A percentile compares a stretch with the other conserved stretches of the same genome.
phyloP scores from a whole-genome alignment of 2,888 invertebrate genomes.

The Erebia palarica region DNA sequence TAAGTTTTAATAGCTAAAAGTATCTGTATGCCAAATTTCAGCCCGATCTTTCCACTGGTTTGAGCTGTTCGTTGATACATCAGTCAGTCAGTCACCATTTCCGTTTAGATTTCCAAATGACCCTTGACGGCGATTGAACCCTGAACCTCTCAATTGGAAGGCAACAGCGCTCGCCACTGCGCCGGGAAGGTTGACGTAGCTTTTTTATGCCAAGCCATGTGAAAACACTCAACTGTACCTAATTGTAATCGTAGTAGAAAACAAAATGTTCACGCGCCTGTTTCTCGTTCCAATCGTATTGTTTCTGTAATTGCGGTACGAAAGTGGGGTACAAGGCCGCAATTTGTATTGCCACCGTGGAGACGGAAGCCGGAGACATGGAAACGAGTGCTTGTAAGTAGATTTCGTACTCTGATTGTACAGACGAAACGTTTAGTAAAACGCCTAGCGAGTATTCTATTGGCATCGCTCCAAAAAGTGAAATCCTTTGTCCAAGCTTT shows the following conservation, averaged over 20 bases:
- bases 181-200: too few species aligned
- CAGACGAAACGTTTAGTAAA: conserved; percentile 1
- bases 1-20: too few species aligned
- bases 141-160: too few species aligned
- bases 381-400: conserved; percentile 37
- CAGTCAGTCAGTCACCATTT: too few species aligned
- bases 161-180: too few species aligned
- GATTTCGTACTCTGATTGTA: conserved; percentile 41
- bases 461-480: conserved; percentile 19
- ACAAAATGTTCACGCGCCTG: conserved; percentile 18
- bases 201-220: too few species aligned
- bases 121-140: too few species aligned
- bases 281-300: conserved; percentile 47
- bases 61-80: too few species aligned
- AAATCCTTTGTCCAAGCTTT: conserved; percentile 1
- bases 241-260: conserved; percentile 10
- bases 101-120: too few species aligned
- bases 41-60: too few species aligned
- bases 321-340: conserved; percentile 63
- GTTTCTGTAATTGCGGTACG: conserved; percentile 55
- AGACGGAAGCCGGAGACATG: conserved; percentile 48
- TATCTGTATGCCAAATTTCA: too few species aligned
- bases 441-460: conserved; percentile 16
- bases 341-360: conserved; percentile 46
- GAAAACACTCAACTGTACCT: not conserved